phyloP scores from a whole-genome alignment of 2,888 invertebrate genomes.

The Euplagia quadripunctaria region DNA sequence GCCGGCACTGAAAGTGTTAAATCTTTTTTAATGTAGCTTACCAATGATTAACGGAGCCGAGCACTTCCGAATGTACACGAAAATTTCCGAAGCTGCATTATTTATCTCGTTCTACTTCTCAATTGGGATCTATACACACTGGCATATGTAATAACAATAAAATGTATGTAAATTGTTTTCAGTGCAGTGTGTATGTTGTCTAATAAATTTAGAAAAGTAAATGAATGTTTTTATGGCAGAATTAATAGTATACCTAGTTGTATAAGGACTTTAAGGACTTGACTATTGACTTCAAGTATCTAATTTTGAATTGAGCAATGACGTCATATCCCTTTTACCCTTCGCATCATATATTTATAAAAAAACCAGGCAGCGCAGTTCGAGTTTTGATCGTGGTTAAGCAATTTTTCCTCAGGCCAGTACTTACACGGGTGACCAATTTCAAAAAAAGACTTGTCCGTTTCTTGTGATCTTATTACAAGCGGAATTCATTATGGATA shows the following conservation, averaged over 20 bases:
- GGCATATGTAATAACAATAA: neutral
- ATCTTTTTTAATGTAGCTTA: no score
- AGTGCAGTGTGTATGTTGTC: conserved; percentile 5
- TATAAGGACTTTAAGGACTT: neutral
- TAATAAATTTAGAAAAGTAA: neutral
- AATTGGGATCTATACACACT: conserved; percentile 3
- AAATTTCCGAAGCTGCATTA: neutral
- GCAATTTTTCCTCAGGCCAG: neutral
- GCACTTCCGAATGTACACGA: conserved; percentile 3
- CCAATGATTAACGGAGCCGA: neutral
- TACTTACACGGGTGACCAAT: neutral
- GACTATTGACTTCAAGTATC: neutral
- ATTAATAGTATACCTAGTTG: neutral
- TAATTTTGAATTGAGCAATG: neutral
- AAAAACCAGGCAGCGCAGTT: neutral
- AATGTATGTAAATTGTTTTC: neutral
- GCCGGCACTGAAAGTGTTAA: no score
- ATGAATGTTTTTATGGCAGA: conserved; percentile 5
- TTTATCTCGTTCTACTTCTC: neutral
- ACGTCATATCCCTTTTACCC: neutral
- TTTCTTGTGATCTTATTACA: neutral
- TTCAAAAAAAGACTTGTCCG: neutral
- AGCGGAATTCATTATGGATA: neutral
- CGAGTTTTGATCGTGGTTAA: neutral
- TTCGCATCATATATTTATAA: neutral